Percentiles rank a stretch among this genome's conserved stretches.
phyloP scores from a whole-genome alignment of 2,888 invertebrate species.

The Lycia hirtaria region DNA sequence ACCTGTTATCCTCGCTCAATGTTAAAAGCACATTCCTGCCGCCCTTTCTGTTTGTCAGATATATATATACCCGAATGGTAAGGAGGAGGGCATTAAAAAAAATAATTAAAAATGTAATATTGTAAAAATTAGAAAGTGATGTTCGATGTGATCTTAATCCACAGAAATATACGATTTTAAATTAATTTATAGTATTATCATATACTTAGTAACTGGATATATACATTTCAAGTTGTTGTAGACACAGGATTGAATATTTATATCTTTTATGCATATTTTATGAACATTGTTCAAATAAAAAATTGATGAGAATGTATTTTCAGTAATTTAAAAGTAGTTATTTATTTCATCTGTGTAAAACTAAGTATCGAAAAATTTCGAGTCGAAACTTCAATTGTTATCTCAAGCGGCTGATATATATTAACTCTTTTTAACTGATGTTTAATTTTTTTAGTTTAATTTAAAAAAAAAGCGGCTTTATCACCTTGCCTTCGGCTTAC shows the following conservation, averaged over 20 bases:
- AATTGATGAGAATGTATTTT: too few relatives aligned
- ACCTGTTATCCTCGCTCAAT: slow-evolving; percentile 36
- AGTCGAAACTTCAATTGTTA: too few relatives aligned
- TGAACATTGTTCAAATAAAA: neutral
- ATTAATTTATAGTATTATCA: slow-evolving; percentile 20
- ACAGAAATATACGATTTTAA: slow-evolving; percentile 23
- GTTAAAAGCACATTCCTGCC: slow-evolving; percentile 38
- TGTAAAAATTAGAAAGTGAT: slow-evolving; percentile 33
- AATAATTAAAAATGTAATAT: slow-evolving; percentile 31
- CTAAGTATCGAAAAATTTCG: too few relatives aligned
- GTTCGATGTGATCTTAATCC: slow-evolving; percentile 32
- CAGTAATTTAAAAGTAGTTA: neutral
- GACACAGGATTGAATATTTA: slow-evolving; percentile 3
- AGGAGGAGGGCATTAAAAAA: too few relatives aligned
- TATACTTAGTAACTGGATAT: slow-evolving; percentile 7
- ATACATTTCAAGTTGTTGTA: slow-evolving; percentile 17
- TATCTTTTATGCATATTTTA: neutral
- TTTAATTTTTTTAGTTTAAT: too few relatives aligned
- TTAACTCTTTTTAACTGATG: too few relatives aligned
- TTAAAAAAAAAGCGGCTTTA: too few relatives aligned
- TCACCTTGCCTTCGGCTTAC: slow-evolving; percentile 17
- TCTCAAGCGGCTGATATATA: too few relatives aligned
- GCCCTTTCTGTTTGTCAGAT: slow-evolving; percentile 23
- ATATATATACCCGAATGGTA: too few relatives aligned
- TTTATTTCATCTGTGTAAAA: neutral